Evolutionary conservation across 2,888 invertebrate species (phyloP), one percentile per base, ranked within the genome.

Genomic region (Hemithea aestivaria): DNA sequence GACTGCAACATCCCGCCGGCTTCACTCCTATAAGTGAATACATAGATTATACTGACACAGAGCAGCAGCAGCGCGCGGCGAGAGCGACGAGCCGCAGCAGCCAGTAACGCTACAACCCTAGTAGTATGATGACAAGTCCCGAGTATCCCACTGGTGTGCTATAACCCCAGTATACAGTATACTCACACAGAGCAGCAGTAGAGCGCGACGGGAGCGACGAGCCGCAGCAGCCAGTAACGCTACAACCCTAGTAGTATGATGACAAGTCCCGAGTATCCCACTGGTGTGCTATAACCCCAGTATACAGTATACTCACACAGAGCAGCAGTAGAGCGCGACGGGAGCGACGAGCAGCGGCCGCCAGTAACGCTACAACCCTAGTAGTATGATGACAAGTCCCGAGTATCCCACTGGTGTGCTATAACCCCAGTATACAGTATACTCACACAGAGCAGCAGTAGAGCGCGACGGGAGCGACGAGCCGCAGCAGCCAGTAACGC

Each of bases 141-240:
- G n/a, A n/a, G n/a, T n/a, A n/a, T n/a, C n/a, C n/a, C n/a, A n/a
- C n/a, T n/a, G n/a, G n/a, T n/a, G n/a, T n/a, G n/a, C n/a, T n/a
- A 29, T 8, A 23, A 1, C 35, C 9, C n/a, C 5, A 8, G 23
- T 23, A n/a, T n/a, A 16, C 2, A 5, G 3, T 9, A 25, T 10
- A 75, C 96, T 93, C 12, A 96, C 96, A 48, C 96, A 96, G 59
- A 96, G 95, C 87, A 95, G 90, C 62, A 97, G 94, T 35, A 97
- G 90, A 34, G 96, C 95, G 63, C 96, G 96, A 31, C 96, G 91
- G 9, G 95, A 96, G 76, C 96, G 95, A 12, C 84, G 88, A 9
- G 96, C 95, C 48, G 97, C 95, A 47, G 96, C 97, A 56, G 96
- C 94, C 45, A 97, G 89, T 60, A 97, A 90, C 46, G 97, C 92